These are phyloP conservation scores for Lamproptera curius DNA, from an alignment of 2,888 invertebrate species.

Conservation along the genomic window DNA sequence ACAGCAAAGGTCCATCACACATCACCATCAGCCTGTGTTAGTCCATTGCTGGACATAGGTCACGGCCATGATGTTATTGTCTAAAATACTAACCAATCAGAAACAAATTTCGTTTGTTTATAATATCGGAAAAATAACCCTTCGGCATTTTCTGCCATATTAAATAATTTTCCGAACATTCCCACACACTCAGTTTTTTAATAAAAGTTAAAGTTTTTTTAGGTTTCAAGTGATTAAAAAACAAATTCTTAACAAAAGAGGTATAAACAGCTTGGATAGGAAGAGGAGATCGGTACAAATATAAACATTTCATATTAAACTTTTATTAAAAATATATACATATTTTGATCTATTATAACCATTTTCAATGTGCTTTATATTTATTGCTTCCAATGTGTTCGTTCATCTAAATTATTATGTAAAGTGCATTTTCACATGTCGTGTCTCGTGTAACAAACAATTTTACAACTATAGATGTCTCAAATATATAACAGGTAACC, in stretches of 20 bases:
- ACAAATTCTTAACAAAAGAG: background rate
- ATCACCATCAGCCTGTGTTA: too few relatives aligned
- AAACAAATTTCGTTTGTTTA: background rate
- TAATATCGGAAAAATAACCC: background rate
- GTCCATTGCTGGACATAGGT: too few relatives aligned
- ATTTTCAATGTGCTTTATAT: constrained; percentile 16
- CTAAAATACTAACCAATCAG: too few relatives aligned
- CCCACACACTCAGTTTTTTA: too few relatives aligned
- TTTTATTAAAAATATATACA: constrained; percentile 68
- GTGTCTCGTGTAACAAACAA: too few relatives aligned
- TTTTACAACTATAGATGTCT: constrained; percentile 1
- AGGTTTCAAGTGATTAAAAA: background rate
- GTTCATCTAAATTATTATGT: constrained; percentile 2
- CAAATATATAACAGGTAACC: constrained; percentile 6
- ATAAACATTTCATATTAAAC: constrained; percentile 32
- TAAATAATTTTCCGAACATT: background rate
- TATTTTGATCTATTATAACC: constrained; percentile 17
- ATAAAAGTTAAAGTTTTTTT: too few relatives aligned
- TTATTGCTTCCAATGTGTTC: constrained; percentile 12
- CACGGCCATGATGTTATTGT: too few relatives aligned
- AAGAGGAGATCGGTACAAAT: constrained; percentile 20
- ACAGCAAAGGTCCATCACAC: too few relatives aligned
- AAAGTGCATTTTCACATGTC: constrained; percentile 3
- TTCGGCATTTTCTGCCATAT: background rate
- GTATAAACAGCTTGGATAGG: background rate